Conservation (phyloP, 2,113 vertebrate genomes). For the Alosa alosa region DNA sequence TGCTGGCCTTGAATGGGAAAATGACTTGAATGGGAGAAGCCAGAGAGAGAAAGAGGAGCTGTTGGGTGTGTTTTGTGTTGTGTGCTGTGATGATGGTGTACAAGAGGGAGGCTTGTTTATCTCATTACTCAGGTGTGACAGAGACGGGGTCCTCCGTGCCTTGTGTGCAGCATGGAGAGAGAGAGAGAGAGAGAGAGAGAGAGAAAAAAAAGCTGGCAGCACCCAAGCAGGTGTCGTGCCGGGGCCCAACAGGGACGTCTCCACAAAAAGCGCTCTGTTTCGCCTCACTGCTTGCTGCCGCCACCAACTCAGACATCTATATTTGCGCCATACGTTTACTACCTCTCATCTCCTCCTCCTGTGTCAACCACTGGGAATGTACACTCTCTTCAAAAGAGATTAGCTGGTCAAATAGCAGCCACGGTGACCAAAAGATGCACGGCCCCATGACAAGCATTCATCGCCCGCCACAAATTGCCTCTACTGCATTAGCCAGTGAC, state of each 20-base stretch:
- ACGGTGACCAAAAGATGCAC: neutral
- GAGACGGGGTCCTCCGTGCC: constrained; percentile 52
- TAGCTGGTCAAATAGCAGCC: constrained; percentile 9
- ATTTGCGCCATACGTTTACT: neutral
- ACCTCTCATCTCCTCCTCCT: neutral
- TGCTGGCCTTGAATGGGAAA: neutral
- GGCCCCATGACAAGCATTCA: neutral
- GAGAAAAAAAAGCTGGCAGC: constrained; percentile 31
- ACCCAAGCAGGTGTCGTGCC: constrained; percentile 52
- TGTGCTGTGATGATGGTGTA: neutral
- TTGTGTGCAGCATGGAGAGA: constrained; percentile 38
- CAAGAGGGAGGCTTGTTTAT: constrained; percentile 51
- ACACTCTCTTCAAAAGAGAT: neutral
- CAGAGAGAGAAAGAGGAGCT: neutral
- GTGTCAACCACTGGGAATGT: neutral
- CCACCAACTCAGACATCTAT: neutral
- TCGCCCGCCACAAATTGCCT: neutral
- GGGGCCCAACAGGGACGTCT: constrained; percentile 19
- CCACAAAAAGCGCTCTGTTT: neutral
- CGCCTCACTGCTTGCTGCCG: neutral
- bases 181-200: neutral
- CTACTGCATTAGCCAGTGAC: neutral
- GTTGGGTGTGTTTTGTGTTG: neutral
- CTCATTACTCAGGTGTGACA: constrained; percentile 47
- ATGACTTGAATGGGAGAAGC: neutral